Evolutionary conservation across 2,888 invertebrate genomes (phyloP).

Genomic region (Halictus ligatus): DNA sequence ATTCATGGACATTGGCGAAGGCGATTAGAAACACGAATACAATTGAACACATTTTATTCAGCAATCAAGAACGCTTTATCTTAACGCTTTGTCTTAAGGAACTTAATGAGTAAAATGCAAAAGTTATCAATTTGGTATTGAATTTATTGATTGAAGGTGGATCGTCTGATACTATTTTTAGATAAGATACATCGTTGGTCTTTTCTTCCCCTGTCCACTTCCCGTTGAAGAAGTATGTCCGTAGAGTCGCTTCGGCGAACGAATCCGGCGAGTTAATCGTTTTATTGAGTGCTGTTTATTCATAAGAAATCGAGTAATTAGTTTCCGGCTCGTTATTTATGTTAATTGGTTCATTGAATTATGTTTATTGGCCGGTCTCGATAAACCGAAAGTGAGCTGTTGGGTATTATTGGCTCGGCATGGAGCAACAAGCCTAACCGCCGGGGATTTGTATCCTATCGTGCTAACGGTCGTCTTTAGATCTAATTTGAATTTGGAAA

Average conservation of each 20-base stretch:
- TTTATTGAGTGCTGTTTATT: slow-evolving; percentile 12
- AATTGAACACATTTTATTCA: too few relatives aligned
- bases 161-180: too few relatives aligned
- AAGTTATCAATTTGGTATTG: too few relatives aligned
- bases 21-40: too few relatives aligned
- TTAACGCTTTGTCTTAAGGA: too few relatives aligned
- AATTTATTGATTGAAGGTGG: too few relatives aligned
- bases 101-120: too few relatives aligned
- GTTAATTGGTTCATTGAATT: slow-evolving; percentile 39
- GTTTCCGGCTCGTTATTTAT: slow-evolving; percentile 42
- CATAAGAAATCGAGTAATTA: slow-evolving; percentile 30
- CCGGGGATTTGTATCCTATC: neutral
- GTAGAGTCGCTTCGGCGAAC: neutral
- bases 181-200: neutral
- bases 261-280: neutral
- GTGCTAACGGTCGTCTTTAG: neutral
- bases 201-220: neutral
- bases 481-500: slow-evolving; percentile 16
- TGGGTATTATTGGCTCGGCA: neutral
- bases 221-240: neutral
- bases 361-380: slow-evolving; percentile 18
- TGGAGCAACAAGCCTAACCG: neutral
- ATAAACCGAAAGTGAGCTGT: slow-evolving; percentile 37
- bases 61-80: too few relatives aligned
- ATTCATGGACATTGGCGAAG: too few relatives aligned